Evolutionary conservation across 35 echinoderm and acorn worm genomes (phyloP), one percentile per base, ranked within the genome.

Genomic region (Lytechinus variegatus): DNA sequence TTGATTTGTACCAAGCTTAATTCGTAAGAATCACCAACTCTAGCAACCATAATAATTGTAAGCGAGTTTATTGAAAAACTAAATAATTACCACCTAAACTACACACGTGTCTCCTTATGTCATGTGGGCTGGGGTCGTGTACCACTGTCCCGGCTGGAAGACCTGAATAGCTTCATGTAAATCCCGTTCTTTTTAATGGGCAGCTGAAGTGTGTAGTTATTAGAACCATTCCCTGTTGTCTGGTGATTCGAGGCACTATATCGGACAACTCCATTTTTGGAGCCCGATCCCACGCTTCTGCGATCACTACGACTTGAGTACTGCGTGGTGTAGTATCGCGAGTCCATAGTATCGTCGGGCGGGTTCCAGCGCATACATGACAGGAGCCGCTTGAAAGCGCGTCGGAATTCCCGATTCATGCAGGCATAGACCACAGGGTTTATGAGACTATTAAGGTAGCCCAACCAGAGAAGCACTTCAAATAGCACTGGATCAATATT

Each of bases 401-500:
- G 95, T 57, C 98, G 90, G 66, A 97, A 99, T 53, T 99, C 97
- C 28, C 95, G 91, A 60, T 97, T 99, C 96, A 99, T 95, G 2
- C 86, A 71, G 10, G 96, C 97, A 56, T 99, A 99, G 13, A 99
- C 95, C 51, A 99, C 29, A 6, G 98, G 98, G 94, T 99, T 99
- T 10, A 99, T 66, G 10, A 96, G 44, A 96, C 97, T 97, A 87
- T 99, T 99, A 9, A 97, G 54, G 92, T 99, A 99, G 8, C 98
- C 98, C 3, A 99, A 93, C 98, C 98, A 99, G 8, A 99, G 94
- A 54, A 97, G 92, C 13, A 97, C 94, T 19, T 94, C 54, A 27
- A 92, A 96, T 5, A 96, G 87, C 61, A 52, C 16, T 57, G 91
- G 56, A 54, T 33, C 56, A 19, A 94, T 54, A 53, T 92, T 7